Base-by-base conservation (phyloP, 2,888 invertebrate species). In the Strigamia transsilvanica region DNA sequence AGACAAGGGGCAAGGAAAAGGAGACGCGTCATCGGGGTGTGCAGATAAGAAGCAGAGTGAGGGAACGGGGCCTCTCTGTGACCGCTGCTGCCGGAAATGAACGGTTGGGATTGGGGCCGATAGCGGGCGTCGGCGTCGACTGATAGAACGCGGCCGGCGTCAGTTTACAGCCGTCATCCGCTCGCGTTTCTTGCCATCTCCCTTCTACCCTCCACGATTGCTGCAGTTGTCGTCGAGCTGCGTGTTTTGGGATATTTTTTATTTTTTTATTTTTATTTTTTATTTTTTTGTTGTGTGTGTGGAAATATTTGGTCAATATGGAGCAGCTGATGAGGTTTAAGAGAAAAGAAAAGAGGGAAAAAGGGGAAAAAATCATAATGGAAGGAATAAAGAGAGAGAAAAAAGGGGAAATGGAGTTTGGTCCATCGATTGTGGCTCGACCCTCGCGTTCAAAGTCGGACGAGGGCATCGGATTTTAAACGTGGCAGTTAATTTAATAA, bases 401-500 rank as follows among this genome's bases (percentile, higher is more conserved):
- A 79, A 78, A 79, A 79, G 15, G 42, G 34, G 21, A 79, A 42
- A 79, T 79, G 38, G 21, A 41, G 42, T 79, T 38, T 42, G 42
- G 79, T 79, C 79, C 79, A 79, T 41, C 79, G 42, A 79, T 42
- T 73, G 73, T 73, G 73, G 73, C 73, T 73, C 73, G 73, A 42
- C 79, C 79, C 42, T 21, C 79, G 42, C 38, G 38, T 79, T 79
- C 79, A 79, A 42, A 38, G 82, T 73, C 80, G 46, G 80, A 80
- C 46, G 42, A 51, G 41, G 80, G 80, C 80, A 51, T 32, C 42
- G 80, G 80, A 80, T 80, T 80, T 80, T 73, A 51, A 80, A 80
- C 80, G 32, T 80, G 80, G 79, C 82, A 81, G 82, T 82, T 83
- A 83, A 83, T 83, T 83, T 82, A 83, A 83, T 83, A 83, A 83